phyloP scores from a whole-genome alignment of 1,140 invertebrate species.

The Diachasma alloeum region DNA sequence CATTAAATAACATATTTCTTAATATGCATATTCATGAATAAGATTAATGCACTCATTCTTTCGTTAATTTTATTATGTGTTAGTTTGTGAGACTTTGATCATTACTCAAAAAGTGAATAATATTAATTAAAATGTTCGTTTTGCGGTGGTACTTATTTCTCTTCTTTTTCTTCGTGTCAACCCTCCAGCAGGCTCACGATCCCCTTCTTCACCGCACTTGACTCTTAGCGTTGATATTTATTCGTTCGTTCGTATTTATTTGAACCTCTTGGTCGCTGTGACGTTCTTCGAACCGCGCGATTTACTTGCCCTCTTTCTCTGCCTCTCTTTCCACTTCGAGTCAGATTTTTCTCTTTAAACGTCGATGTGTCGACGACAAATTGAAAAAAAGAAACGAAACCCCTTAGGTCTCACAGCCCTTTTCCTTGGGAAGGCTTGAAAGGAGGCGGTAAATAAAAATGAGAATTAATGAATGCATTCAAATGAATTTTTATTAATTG shows the following conservation, averaged over 20 bases:
- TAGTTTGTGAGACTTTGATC: slow-evolving; percentile 49
- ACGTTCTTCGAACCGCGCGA: slow-evolving; percentile 34
- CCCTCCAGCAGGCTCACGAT: slow-evolving; percentile 24
- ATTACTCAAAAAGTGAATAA: slow-evolving; percentile 60
- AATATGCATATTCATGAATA: neutral
- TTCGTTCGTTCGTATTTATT: slow-evolving; percentile 61
- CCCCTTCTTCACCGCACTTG: slow-evolving; percentile 43
- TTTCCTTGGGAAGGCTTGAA: slow-evolving; percentile 23
- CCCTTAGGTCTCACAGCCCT: slow-evolving; percentile 7
- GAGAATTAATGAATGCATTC: slow-evolving; percentile 59
- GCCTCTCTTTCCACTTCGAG: slow-evolving; percentile 25
- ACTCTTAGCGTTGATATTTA: slow-evolving; percentile 60
- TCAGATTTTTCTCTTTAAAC: slow-evolving; percentile 50
- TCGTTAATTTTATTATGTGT: neutral
- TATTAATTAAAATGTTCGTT: slow-evolving; percentile 63
- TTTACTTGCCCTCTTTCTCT: slow-evolving; percentile 52
- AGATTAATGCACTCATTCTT: neutral
- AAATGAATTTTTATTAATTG: slow-evolving; percentile 63
- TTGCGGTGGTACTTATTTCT: slow-evolving; percentile 47
- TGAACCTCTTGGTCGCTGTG: slow-evolving; percentile 42
- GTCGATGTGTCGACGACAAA: slow-evolving; percentile 34
- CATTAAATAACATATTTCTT: neutral
- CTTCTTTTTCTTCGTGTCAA: slow-evolving; percentile 30
- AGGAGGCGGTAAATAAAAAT: slow-evolving; percentile 38
- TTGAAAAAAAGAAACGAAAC: slow-evolving; percentile 17